Evolutionary conservation across 2,888 invertebrate species (phyloP).

Genomic region (Mongoloraphidia duomilia): DNA sequence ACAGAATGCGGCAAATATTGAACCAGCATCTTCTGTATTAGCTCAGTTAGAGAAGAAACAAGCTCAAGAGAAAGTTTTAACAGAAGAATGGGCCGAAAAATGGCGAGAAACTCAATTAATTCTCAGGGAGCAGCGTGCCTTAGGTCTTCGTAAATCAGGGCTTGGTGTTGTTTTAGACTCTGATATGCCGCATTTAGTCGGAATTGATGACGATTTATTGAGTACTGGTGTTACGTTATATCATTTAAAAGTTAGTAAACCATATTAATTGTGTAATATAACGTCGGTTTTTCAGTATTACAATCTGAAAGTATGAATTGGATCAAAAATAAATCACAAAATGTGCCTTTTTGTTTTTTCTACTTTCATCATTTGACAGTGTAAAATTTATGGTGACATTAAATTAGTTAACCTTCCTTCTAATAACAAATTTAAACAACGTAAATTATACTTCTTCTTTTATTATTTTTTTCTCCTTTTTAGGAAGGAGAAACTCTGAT

Average conservation of each 20-base stretch:
- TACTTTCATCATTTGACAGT: background rate
- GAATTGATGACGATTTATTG: slow-evolving; percentile 78
- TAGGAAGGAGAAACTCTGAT: slow-evolving; percentile 77
- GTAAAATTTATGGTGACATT: background rate
- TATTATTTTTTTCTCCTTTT: slow-evolving; percentile 9
- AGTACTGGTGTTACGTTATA: slow-evolving; percentile 86
- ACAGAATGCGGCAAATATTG: slow-evolving; percentile 37
- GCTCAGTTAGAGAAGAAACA: slow-evolving; percentile 81
- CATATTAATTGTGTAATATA: slow-evolving; percentile 1
- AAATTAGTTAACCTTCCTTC: background rate
- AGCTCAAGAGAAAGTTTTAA: slow-evolving; percentile 75
- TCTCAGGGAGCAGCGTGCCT: slow-evolving; percentile 72
- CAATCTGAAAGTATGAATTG: too few species aligned
- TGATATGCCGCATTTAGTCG: slow-evolving; percentile 82
- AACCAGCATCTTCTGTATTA: slow-evolving; percentile 43
- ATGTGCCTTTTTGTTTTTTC: background rate
- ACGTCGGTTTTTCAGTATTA: too few species aligned
- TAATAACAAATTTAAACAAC: too few species aligned
- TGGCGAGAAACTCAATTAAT: slow-evolving; percentile 86
- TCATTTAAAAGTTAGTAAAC: slow-evolving; percentile 53
- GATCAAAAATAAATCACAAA: too few species aligned
- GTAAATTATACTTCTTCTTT: too few species aligned
- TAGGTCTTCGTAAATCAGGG: slow-evolving; percentile 75
- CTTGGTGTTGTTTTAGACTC: slow-evolving; percentile 81
- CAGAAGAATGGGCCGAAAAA: slow-evolving; percentile 87